A percentile compares a stretch with the other conserved stretches of the same genome.
Evolutionary conservation across 2,888 invertebrate genomes (phyloP).

Genomic region (Lumbricus terrestris): DNA sequence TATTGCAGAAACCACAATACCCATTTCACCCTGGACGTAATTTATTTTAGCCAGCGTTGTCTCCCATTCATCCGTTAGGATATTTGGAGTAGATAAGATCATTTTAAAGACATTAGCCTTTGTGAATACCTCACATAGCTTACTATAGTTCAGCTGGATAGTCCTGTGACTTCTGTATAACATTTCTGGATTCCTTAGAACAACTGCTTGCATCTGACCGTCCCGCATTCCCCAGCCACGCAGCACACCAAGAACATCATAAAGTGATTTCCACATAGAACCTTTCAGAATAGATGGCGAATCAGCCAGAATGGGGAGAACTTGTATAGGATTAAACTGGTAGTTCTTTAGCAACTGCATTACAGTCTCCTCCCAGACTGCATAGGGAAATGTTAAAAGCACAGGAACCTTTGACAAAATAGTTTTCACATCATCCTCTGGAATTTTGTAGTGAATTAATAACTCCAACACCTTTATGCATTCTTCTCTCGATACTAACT

Average conservation of each 20-base stretch:
- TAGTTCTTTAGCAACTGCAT: neutral
- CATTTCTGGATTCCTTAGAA: conserved; percentile 14
- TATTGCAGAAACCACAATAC: neutral
- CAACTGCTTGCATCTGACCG: conserved; percentile 13
- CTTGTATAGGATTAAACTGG: conserved; percentile 8
- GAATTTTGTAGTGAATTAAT: conserved; percentile 10
- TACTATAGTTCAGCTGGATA: neutral
- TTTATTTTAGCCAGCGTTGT: neutral
- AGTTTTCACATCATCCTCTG: neutral
- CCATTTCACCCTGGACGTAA: conserved; percentile 20
- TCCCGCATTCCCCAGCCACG: conserved; percentile 17
- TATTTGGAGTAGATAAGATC: conserved; percentile 11
- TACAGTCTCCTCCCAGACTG: conserved; percentile 10
- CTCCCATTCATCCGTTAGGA: conserved; percentile 20
- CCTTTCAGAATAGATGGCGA: neutral
- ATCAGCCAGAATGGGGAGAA: neutral
- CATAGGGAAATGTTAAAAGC: neutral
- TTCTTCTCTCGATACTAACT: neutral
- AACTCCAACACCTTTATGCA: conserved; percentile 10
- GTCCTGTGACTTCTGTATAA: neutral
- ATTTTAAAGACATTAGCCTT: neutral
- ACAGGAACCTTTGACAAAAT: neutral
- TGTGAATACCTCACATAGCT: conserved; percentile 20
- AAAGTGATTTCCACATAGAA: neutral
- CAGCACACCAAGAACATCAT: neutral